Conservation (phyloP, 2,888 invertebrate species). For the Rhagonycha lutea region DNA sequence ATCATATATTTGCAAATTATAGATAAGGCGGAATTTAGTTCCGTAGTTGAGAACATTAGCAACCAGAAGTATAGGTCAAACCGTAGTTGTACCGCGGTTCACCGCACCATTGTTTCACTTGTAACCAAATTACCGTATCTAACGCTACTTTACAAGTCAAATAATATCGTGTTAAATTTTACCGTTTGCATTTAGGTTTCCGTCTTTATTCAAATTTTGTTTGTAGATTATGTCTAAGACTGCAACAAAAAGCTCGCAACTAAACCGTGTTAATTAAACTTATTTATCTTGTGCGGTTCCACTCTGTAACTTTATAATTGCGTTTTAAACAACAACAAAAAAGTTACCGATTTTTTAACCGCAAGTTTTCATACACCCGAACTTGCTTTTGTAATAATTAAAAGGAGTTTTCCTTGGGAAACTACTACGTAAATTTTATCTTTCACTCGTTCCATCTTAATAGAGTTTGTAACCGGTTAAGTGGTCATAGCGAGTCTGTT, state of each 20-base stretch:
- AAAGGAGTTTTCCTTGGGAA: neutral
- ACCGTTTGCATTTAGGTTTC: neutral
- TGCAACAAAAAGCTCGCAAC: slow-evolving; percentile 3
- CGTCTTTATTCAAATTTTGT: neutral
- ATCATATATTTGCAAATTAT: neutral
- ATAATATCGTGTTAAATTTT: slow-evolving; percentile 24
- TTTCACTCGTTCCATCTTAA: neutral
- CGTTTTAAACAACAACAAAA: slow-evolving; percentile 9
- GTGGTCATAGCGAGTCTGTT: neutral
- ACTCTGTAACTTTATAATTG: slow-evolving; percentile 13
- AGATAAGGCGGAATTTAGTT: neutral
- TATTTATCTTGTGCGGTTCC: slow-evolving; percentile 5
- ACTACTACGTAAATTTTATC: neutral
- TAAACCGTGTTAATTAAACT: slow-evolving; percentile 10
- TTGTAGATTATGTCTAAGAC: neutral
- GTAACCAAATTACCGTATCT: slow-evolving; percentile 21
- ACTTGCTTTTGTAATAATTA: neutral
- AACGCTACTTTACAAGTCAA: slow-evolving; percentile 30
- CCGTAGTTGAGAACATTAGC: neutral
- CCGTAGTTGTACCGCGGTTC: slow-evolving; percentile 28
- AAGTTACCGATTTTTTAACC: slow-evolving; percentile 2
- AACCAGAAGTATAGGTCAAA: slow-evolving; percentile 10
- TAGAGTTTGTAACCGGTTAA: neutral
- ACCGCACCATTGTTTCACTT: slow-evolving; percentile 20
- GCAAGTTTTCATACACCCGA: neutral